These are phyloP conservation scores for Epizoanthus ramosus DNA, from an alignment of 92 coral and sea anemone species.

Conservation along the genomic window DNA sequence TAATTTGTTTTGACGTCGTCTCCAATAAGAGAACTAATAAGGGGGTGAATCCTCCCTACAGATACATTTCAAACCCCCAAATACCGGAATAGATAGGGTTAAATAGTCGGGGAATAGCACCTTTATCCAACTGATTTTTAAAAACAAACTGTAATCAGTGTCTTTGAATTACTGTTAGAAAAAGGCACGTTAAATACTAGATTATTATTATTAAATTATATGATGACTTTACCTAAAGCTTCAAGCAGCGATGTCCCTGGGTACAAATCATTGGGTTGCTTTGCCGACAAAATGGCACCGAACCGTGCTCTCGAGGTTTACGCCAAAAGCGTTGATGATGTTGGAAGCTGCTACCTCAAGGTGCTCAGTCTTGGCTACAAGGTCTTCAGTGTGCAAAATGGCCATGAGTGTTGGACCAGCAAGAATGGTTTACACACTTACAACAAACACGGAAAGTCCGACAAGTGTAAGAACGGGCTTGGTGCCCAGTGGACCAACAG, in stretches of 20 bases:
- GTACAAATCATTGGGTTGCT: background rate
- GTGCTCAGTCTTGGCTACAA: background rate
- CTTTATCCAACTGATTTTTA: too few species aligned
- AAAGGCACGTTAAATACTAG: too few species aligned
- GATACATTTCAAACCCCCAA: too few species aligned
- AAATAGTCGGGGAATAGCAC: too few species aligned
- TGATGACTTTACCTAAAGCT: background rate
- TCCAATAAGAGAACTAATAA: too few species aligned
- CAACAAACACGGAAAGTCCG: background rate
- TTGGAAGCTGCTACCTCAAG: background rate
- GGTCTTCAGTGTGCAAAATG: background rate
- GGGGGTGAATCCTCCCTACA: too few species aligned
- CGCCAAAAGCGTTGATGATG: background rate
- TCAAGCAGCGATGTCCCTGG: background rate
- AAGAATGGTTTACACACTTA: background rate
- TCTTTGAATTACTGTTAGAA: too few species aligned
- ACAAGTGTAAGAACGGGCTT: background rate
- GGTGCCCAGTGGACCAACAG: background rate
- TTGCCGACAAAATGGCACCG: background rate
- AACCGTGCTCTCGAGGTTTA: background rate
- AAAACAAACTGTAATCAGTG: too few species aligned
- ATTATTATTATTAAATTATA: too few species aligned
- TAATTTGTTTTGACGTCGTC: too few species aligned
- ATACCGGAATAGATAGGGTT: too few species aligned
- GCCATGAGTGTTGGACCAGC: background rate